Evolutionary conservation across 2,888 invertebrate species (phyloP).

Genomic region (Papilio elwesi): DNA sequence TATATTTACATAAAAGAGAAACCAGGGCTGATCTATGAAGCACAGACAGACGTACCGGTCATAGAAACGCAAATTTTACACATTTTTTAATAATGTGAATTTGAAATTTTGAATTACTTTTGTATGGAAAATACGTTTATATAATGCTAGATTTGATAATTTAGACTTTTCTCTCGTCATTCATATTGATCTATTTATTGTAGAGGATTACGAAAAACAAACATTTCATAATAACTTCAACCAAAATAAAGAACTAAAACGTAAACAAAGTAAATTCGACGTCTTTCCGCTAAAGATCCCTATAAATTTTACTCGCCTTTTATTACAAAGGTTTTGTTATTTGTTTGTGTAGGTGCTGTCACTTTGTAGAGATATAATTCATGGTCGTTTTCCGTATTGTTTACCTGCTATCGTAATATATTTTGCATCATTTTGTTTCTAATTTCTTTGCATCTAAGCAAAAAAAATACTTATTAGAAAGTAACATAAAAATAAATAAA

Average conservation of each 20-base stretch:
- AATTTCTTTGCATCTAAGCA: neutral
- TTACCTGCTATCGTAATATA: slow-evolving; percentile 2
- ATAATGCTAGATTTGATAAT: neutral
- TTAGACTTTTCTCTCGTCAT: neutral
- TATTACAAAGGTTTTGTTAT: slow-evolving; percentile 19
- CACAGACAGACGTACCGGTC: too few relatives aligned
- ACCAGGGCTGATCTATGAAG: too few relatives aligned
- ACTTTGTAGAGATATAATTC: slow-evolving; percentile 18
- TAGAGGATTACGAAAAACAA: neutral
- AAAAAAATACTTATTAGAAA: neutral
- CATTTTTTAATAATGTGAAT: too few relatives aligned
- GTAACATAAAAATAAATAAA: neutral
- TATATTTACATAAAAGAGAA: too few relatives aligned
- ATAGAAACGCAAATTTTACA: neutral
- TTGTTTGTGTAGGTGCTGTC: slow-evolving; percentile 24
- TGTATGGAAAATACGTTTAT: neutral
- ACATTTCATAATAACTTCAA: neutral
- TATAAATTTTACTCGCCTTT: slow-evolving; percentile 12
- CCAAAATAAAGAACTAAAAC: neutral
- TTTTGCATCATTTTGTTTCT: neutral
- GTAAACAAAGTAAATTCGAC: slow-evolving; percentile 4
- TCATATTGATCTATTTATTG: neutral
- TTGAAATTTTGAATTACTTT: neutral
- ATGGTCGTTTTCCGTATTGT: slow-evolving; percentile 20
- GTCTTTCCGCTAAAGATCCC: slow-evolving; percentile 1